Evolutionary conservation across 1,140 invertebrate species (phyloP).

Genomic region (Phocides pigmalion): DNA sequence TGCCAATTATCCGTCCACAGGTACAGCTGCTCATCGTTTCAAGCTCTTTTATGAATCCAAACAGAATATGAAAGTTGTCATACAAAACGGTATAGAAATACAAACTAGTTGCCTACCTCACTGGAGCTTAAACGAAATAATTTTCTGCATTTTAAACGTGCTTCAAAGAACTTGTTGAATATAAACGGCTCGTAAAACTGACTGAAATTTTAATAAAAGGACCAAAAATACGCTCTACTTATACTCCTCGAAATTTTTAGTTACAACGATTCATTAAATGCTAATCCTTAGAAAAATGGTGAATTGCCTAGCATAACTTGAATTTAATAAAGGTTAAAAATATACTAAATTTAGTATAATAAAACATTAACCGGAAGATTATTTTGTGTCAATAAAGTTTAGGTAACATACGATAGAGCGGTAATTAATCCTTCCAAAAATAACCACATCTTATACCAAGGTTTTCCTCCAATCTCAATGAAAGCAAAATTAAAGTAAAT

Average conservation of each 20-base stretch:
- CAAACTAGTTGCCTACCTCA: not conserved
- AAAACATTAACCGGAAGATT: not conserved
- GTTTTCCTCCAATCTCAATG: slow-evolving; percentile 5
- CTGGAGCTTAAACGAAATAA: slow-evolving; percentile 10
- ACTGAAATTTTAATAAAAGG: slow-evolving; percentile 19
- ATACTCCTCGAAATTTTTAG: not conserved
- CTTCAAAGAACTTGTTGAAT: slow-evolving; percentile 22
- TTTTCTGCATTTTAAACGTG: slow-evolving; percentile 18
- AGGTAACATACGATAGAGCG: not conserved
- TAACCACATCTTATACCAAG: slow-evolving; percentile 6
- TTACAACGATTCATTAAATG: slow-evolving; percentile 6
- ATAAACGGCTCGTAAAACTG: slow-evolving; percentile 5
- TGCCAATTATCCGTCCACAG: not conserved
- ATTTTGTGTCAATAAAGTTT: too few species aligned
- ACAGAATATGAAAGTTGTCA: not conserved
- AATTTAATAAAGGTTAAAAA: not conserved
- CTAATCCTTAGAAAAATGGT: not conserved
- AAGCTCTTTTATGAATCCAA: not conserved
- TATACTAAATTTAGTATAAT: not conserved
- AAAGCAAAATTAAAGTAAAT: slow-evolving; percentile 17
- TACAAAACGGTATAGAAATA: not conserved
- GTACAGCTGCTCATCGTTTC: not conserved
- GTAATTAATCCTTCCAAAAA: slow-evolving; percentile 26
- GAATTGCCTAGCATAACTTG: not conserved
- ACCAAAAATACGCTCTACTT: slow-evolving; percentile 13